phyloP scores from a whole-genome alignment of 2,113 vertebrate species.

The Lota lota region DNA sequence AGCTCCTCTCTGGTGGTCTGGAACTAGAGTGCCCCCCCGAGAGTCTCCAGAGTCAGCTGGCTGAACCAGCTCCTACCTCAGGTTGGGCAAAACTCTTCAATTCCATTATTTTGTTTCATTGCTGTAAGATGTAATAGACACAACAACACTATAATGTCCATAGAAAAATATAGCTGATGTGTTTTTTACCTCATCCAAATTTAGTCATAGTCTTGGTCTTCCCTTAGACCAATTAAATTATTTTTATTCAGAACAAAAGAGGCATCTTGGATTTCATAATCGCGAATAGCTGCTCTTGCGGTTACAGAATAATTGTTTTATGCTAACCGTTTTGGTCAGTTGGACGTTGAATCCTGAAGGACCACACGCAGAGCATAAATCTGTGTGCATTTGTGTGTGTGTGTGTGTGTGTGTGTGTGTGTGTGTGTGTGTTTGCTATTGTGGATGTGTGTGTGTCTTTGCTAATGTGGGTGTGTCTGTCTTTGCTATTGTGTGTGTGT shows the following conservation, averaged over 20 bases:
- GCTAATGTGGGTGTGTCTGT: slow-evolving; percentile 13
- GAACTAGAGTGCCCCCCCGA: slow-evolving; percentile 60
- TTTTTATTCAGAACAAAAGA: slow-evolving; percentile 10
- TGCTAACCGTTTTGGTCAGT: slow-evolving; percentile 37
- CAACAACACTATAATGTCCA: no score
- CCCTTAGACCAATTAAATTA: no score
- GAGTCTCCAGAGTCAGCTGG: slow-evolving; percentile 65
- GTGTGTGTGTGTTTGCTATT: slow-evolving; percentile 6
- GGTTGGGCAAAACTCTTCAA: slow-evolving; percentile 39
- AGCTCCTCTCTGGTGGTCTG: slow-evolving; percentile 47
- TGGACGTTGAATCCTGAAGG: slow-evolving; percentile 17
- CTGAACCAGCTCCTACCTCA: slow-evolving; percentile 69
- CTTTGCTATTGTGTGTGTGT: slow-evolving; percentile 30
- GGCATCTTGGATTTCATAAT: slow-evolving; percentile 31
- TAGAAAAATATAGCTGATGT: no score
- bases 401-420: not conserved
- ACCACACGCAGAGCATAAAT: slow-evolving; percentile 59
- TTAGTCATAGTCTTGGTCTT: no score
- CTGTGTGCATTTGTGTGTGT: slow-evolving; percentile 22
- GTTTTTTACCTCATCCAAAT: no score
- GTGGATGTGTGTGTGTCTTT: slow-evolving; percentile 10
- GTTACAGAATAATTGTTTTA: slow-evolving; percentile 38
- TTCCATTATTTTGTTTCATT: not conserved
- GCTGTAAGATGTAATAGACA: no score
- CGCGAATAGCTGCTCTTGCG: slow-evolving; percentile 21